These are phyloP conservation scores for Lepidochrysops patricia DNA, from an alignment of 2,888 invertebrate species.

Conservation along the genomic window DNA sequence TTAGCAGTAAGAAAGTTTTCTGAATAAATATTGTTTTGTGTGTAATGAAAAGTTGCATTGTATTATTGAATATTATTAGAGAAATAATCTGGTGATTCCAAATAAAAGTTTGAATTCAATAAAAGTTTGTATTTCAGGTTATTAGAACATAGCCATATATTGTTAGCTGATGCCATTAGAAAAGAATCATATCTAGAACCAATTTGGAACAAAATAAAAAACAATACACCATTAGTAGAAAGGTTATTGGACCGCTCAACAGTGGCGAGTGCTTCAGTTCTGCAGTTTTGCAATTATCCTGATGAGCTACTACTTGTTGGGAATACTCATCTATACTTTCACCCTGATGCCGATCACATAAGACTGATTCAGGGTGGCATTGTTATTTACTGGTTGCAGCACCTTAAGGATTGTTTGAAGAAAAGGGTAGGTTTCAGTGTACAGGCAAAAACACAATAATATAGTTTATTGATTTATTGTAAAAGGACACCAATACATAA, in stretches of 20 bases:
- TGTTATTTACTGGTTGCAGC: constrained; percentile 79
- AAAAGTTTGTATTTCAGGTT: constrained; percentile 37
- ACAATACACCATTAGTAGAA: constrained; percentile 71
- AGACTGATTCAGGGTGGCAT: constrained; percentile 88
- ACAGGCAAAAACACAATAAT: no score
- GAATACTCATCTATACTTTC: constrained; percentile 95
- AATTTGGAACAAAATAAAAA: constrained; percentile 76
- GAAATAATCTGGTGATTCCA: no score
- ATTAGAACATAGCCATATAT: constrained; percentile 66
- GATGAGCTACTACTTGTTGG: constrained; percentile 79
- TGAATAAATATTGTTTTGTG: no score
- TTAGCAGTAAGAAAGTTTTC: no score
- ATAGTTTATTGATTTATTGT: no score
- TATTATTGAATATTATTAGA: no score
- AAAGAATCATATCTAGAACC: constrained; percentile 64
- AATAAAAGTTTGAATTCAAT: no score
- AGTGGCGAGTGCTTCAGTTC: constrained; percentile 76
- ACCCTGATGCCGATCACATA: constrained; percentile 92
- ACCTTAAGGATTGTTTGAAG: constrained; percentile 59
- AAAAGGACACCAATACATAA: no score
- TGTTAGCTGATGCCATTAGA: constrained; percentile 76
- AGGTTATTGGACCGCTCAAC: constrained; percentile 79
- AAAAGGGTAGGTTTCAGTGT: constrained; percentile 36
- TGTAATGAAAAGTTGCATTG: no score
- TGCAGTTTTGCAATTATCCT: constrained; percentile 73